Evolutionary conservation across 2,113 vertebrate species (phyloP).

Genomic region (Mustela lutreola): DNA sequence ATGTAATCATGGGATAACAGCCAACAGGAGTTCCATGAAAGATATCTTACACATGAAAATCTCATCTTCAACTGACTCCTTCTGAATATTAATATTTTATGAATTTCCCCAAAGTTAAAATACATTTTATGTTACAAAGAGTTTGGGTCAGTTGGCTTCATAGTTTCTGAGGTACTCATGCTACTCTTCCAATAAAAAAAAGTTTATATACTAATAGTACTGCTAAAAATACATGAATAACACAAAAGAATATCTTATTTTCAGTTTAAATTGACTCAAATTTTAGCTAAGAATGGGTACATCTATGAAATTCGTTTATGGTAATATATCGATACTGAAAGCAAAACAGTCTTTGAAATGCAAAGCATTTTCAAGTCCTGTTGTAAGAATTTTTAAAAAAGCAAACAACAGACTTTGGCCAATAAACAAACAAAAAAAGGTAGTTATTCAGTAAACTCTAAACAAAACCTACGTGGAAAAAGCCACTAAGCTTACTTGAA

Average conservation of each 20-base stretch:
- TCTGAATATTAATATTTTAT: constrained; percentile 72
- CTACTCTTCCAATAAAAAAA: neutral
- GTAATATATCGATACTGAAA: neutral
- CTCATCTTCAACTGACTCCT: constrained; percentile 49
- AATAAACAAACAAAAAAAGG: neutral
- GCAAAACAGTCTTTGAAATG: neutral
- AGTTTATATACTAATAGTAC: neutral
- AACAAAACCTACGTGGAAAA: neutral
- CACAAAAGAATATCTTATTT: constrained; percentile 64
- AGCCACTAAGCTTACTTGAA: neutral
- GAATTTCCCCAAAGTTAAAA: constrained; percentile 75
- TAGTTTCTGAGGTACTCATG: constrained; percentile 59
- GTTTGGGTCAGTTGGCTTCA: constrained; percentile 61
- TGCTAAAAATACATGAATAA: constrained; percentile 57
- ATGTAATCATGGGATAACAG: neutral
- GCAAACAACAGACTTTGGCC: neutral
- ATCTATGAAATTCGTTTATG: constrained; percentile 17
- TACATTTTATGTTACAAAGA: constrained; percentile 57
- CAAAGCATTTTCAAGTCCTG: constrained; percentile 46
- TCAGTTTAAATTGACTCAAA: neutral
- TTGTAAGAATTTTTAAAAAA: constrained; percentile 9
- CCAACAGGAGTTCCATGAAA: constrained; percentile 31
- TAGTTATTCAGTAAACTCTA: neutral
- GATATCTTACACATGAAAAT: neutral
- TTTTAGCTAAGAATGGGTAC: constrained; percentile 32